A percentile compares a stretch with the other conserved stretches of the same genome.
Evolutionary conservation across 92 coral and sea anemone genomes (phyloP).

Genomic region (Micromussa lordhowensis): DNA sequence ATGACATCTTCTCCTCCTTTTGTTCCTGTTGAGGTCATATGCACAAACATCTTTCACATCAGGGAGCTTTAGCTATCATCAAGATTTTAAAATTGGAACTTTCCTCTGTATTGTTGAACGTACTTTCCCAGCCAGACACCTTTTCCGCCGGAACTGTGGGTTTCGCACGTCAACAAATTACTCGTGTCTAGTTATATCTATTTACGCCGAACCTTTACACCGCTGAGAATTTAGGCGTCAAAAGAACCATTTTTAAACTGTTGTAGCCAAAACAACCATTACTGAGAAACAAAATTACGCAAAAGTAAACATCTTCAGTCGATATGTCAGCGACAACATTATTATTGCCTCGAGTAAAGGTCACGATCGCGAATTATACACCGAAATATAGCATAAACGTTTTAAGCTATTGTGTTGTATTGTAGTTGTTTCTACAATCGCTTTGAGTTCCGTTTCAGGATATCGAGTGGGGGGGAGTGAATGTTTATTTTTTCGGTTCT

Average conservation of each 20-base stretch:
- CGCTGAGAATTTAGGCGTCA: not conserved
- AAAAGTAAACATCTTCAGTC: not conserved
- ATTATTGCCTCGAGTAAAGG: not conserved
- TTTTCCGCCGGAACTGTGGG: not conserved
- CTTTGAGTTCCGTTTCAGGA: slow-evolving; percentile 12
- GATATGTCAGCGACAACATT: not conserved
- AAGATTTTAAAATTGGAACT: not conserved
- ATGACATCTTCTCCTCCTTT: not conserved
- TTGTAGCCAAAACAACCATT: not conserved
- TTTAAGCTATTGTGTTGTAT: not conserved
- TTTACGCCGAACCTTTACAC: not conserved
- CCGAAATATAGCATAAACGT: not conserved
- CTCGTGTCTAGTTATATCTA: not conserved
- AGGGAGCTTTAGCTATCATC: not conserved
- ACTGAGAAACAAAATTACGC: not conserved
- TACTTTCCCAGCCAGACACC: not conserved
- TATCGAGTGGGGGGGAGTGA: not conserved
- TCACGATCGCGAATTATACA: not conserved
- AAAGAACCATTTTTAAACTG: not conserved
- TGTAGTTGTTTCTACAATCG: not conserved
- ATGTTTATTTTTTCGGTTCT: not conserved
- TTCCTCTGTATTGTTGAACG: not conserved
- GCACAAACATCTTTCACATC: not conserved
- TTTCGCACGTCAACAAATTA: not conserved
- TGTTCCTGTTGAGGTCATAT: not conserved